Base-by-base conservation (phyloP, 2,797 vertebrate genomes). In the Arnoldichthys spilopterus region DNA sequence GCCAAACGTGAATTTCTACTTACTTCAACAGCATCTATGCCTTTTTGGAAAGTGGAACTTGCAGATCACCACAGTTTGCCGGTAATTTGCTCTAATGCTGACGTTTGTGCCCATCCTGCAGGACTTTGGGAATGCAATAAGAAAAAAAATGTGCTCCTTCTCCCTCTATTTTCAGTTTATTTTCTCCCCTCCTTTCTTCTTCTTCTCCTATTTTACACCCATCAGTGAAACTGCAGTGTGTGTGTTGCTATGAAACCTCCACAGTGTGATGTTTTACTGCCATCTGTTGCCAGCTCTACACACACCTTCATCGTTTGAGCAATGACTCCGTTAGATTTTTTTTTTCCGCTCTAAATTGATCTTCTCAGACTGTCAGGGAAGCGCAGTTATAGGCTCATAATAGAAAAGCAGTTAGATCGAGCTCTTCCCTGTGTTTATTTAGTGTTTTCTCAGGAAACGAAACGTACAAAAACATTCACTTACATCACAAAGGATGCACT, bases 261-360 rank as follows among this genome's bases (percentile, higher is more conserved):
- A 79, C 88, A 92, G 37, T 83, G 49, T 87, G 94, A 93, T 91
- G 90, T 93, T 95, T 94, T 96, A 95, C 94, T 96, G 96, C 96
- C 97, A 97, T 93, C 97, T 97, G 93, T 94, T 95, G 96, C 92
- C 91, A 90, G 89, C 86, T 61, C 76, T 77, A 62, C 61, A 67
- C 28, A 81, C 70, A 83, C 53, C 22, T 74, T 74, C 64, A 34
- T 24, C 61, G 18, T 58, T 24, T 34, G 26, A 43, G 66, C 71
- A 59, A 34, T 75, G 61, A 24, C 43, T 49, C 45, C 18, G 24
- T 62, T 59, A n/a, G 37, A 28, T 34, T 61, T 43, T 63, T 26
- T 43, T 20, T 77, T 54, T 15, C 13, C 16, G 32, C 37, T 54
- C 1, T 26, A 40, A 24, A 68, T 45, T 68, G 66, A 49, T 47